A percentile compares a stretch with the other conserved stretches of the same genome.
phyloP scores from a whole-genome alignment of 1,140 invertebrate genomes.

The Danaus melanippus region DNA sequence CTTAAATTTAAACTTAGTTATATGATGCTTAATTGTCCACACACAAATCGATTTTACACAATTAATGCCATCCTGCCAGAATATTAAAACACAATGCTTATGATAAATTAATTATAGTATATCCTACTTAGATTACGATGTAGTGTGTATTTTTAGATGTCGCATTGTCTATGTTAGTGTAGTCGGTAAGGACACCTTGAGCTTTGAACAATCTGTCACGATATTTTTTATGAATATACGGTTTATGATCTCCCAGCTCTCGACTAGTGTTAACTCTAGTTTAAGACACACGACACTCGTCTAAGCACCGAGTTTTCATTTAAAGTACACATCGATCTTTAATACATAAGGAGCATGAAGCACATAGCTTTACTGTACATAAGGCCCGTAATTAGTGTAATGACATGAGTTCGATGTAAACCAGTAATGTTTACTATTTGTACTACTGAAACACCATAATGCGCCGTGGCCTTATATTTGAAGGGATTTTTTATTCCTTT shows the following conservation, averaged over 20 bases:
- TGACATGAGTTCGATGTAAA: conserved; percentile 50
- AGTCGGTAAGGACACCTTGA: conserved; percentile 65
- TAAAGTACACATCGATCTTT: conserved; percentile 21
- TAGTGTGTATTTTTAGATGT: conserved; percentile 71
- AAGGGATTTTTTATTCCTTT: conserved; percentile 65
- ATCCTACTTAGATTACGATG: conserved; percentile 65
- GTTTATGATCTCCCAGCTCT: conserved; percentile 47
- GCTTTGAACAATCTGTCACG: conserved; percentile 65
- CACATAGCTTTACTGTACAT: conserved; percentile 47
- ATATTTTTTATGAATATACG: conserved; percentile 61
- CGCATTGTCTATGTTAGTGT: conserved; percentile 68
- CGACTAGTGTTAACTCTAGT: conserved; percentile 38
- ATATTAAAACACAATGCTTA: conserved; percentile 67
- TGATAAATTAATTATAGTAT: conserved; percentile 64
- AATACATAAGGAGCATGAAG: conserved; percentile 21
- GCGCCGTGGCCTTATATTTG: conserved; percentile 70
- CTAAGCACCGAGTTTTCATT: conserved; percentile 32
- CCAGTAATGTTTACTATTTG: conserved; percentile 59
- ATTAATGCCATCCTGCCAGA: conserved; percentile 67
- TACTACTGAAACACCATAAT: conserved; percentile 70
- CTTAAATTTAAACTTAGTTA: conserved; percentile 60
- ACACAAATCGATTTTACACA: conserved; percentile 68
- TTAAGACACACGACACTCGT: conserved; percentile 29
- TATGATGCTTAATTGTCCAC: conserved; percentile 69
- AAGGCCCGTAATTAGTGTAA: conserved; percentile 53